A percentile compares a stretch with the other conserved stretches of the same genome.
Conservation (phyloP, 1,140 invertebrate species). For the Euwallacea similis region DNA sequence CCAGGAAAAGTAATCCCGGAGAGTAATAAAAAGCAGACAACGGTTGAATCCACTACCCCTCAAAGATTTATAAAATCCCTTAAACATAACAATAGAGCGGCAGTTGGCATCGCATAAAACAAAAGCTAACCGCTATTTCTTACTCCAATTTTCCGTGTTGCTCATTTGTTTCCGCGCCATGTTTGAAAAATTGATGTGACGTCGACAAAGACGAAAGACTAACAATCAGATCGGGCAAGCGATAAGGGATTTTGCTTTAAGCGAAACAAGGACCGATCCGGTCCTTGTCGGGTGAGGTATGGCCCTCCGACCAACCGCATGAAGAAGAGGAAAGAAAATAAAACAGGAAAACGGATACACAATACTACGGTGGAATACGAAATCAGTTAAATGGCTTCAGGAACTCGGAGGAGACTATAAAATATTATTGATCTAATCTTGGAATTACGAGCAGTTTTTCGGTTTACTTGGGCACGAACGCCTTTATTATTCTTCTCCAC, state of each 20-base stretch:
- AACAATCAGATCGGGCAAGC: slow-evolving; percentile 47
- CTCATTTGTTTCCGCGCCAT: slow-evolving; percentile 55
- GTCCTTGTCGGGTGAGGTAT: slow-evolving; percentile 44
- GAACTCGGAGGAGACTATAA: slow-evolving; percentile 29
- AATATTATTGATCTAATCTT: slow-evolving; percentile 37
- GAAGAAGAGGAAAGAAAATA: slow-evolving; percentile 43
- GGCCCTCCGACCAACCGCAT: slow-evolving; percentile 47
- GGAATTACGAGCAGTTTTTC: slow-evolving; percentile 21
- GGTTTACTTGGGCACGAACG: neutral
- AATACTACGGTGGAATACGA: slow-evolving; percentile 47
- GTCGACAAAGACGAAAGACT: slow-evolving; percentile 53
- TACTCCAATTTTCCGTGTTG: slow-evolving; percentile 54
- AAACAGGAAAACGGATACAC: slow-evolving; percentile 44
- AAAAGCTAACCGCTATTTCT: slow-evolving; percentile 56
- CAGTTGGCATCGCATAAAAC: slow-evolving; percentile 55
- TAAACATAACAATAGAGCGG: slow-evolving; percentile 52
- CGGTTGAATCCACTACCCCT: slow-evolving; percentile 44
- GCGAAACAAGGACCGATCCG: slow-evolving; percentile 33
- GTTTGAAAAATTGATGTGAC: slow-evolving; percentile 55
- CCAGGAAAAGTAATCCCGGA: slow-evolving; percentile 44
- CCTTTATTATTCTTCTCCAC: neutral
- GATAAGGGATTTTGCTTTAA: slow-evolving; percentile 43
- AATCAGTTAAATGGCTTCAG: slow-evolving; percentile 41
- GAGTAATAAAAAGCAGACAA: slow-evolving; percentile 50
- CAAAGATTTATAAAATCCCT: slow-evolving; percentile 53